Evolutionary conservation across 2,113 vertebrate genomes (phyloP).

Genomic region (Balaeniceps rex): DNA sequence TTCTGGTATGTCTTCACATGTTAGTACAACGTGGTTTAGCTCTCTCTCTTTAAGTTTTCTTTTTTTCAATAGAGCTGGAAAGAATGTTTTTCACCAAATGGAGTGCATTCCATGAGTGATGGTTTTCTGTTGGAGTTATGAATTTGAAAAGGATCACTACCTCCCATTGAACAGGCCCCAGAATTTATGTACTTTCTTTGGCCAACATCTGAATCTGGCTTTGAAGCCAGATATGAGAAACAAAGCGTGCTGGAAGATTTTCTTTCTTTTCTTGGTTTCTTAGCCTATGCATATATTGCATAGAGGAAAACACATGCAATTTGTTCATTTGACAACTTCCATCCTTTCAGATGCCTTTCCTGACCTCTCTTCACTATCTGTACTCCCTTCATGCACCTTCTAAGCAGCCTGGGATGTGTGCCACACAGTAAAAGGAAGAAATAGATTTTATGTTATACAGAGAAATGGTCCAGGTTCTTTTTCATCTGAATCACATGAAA

Average conservation of each 20-base stretch:
- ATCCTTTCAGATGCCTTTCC: neutral
- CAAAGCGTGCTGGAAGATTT: constrained; percentile 4
- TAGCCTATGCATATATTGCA: neutral
- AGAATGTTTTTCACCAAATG: constrained; percentile 3
- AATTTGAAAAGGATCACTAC: constrained; percentile 33
- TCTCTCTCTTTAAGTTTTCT: neutral
- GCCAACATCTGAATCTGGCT: neutral
- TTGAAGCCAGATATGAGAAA: constrained; percentile 19
- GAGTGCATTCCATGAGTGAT: constrained; percentile 1
- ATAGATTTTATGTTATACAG: neutral
- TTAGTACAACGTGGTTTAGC: neutral
- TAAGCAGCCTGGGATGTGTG: neutral
- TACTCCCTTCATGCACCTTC: neutral
- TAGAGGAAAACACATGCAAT: neutral
- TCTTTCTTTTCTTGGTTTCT: neutral
- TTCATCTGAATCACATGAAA: neutral
- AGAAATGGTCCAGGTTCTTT: neutral
- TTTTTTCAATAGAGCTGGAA: neutral
- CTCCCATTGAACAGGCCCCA: constrained; percentile 23
- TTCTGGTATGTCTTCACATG: neutral
- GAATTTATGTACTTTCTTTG: constrained; percentile 62
- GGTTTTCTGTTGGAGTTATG: constrained; percentile 21
- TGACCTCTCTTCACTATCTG: neutral
- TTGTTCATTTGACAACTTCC: constrained; percentile 16
- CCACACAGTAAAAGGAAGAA: neutral